phyloP scores from a whole-genome alignment of 2,113 vertebrate species.

The Todiramphus saurophagus region DNA sequence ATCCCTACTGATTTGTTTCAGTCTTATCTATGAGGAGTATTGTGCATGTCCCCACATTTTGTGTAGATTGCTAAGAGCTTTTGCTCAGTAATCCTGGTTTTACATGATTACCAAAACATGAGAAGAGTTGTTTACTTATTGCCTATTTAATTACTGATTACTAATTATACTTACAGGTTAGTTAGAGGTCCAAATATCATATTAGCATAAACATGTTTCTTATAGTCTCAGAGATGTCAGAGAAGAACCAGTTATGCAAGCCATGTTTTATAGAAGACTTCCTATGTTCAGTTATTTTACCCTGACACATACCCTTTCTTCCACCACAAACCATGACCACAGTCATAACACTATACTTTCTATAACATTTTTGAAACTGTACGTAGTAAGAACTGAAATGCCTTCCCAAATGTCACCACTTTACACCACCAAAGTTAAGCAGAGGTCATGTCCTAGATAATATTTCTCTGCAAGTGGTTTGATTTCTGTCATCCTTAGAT shows the following conservation, averaged over 20 bases:
- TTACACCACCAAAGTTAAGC: neutral
- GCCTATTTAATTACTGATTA: neutral
- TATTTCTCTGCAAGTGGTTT: neutral
- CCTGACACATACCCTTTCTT: neutral
- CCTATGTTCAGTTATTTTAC: neutral
- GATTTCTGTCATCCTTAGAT: neutral
- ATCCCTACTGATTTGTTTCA: neutral
- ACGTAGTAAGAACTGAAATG: neutral
- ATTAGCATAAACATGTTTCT: neutral
- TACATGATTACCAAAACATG: neutral
- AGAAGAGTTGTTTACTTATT: neutral
- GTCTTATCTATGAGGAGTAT: neutral
- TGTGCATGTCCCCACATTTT: neutral
- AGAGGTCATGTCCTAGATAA: neutral
- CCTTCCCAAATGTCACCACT: neutral
- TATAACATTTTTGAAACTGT: neutral
- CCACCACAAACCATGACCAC: neutral
- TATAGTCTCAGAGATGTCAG: neutral
- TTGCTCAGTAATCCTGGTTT: neutral
- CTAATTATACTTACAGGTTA: neutral
- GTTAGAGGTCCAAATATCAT: neutral
- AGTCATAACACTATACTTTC: neutral
- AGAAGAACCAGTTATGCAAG: neutral
- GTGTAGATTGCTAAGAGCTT: neutral
- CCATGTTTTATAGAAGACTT: neutral